Conservation (phyloP, 2,113 vertebrate genomes). For the Alces alces region DNA sequence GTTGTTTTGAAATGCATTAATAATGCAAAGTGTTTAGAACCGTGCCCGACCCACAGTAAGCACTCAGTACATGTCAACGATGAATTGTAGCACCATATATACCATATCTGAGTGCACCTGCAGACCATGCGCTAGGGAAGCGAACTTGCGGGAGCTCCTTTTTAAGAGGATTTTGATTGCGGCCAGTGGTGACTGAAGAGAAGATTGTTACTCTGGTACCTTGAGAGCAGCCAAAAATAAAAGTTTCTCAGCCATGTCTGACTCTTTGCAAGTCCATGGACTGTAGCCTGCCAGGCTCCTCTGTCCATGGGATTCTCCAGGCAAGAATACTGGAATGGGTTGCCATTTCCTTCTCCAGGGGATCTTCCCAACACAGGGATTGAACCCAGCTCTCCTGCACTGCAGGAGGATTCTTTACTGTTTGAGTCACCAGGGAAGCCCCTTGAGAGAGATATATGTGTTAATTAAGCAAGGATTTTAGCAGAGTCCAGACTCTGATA, state of each 20-base stretch:
- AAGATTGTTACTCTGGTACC: not conserved
- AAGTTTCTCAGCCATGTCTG: not conserved
- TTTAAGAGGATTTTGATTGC: not conserved
- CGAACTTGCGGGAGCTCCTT: not conserved
- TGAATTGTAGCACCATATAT: rapidly evolving
- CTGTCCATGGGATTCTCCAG: not conserved
- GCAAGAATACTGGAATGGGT: not conserved
- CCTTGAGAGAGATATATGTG: not conserved
- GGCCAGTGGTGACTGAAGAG: not conserved
- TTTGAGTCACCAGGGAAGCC: not conserved
- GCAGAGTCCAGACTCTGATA: not conserved
- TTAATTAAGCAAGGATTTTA: not conserved
- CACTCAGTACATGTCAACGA: rapidly evolving
- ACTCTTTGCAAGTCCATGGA: not conserved
- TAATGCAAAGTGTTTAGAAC: not conserved
- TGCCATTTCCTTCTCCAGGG: not conserved
- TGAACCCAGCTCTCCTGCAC: not conserved
- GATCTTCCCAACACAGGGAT: not conserved
- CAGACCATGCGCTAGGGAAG: not conserved
- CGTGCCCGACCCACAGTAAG: not conserved
- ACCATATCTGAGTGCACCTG: not conserved
- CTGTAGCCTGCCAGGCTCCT: not conserved
- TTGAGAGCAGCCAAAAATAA: not conserved
- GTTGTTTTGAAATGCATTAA: not conserved
- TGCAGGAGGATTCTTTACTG: not conserved